Evolutionary conservation across 2,888 invertebrate species (phyloP).

Genomic region (Slavum lentiscoides): DNA sequence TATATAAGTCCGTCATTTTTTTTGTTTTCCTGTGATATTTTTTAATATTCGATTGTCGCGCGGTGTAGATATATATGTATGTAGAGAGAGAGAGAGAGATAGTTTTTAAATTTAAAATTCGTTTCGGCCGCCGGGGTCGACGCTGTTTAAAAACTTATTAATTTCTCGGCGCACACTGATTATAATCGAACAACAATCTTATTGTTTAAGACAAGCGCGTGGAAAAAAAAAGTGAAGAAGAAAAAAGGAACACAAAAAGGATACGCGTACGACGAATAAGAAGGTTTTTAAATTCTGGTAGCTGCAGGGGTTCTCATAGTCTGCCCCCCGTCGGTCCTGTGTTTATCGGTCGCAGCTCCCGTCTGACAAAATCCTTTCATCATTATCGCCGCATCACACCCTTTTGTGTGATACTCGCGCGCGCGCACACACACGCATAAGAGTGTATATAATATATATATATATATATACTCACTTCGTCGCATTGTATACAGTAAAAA

Average conservation of each 20-base stretch:
- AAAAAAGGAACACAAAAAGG: constrained; percentile 14
- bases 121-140: constrained; percentile 49
- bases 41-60: no score
- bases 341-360: constrained; percentile 54
- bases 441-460: neutral
- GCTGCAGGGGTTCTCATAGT: constrained; percentile 53
- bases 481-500: constrained; percentile 23
- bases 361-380: constrained; percentile 53
- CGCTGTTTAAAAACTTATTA: constrained; percentile 51
- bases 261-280: neutral
- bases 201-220: constrained; percentile 39
- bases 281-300: constrained; percentile 53
- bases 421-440: no score
- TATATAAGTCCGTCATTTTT: no score
- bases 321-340: constrained; percentile 51
- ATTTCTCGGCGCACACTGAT: constrained; percentile 51
- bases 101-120: constrained; percentile 24
- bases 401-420: constrained; percentile 45
- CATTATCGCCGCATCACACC: constrained; percentile 54
- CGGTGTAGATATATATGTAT: no score
- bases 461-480: neutral
- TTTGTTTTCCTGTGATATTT: no score
- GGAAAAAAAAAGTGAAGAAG: constrained; percentile 3
- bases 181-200: constrained; percentile 52
- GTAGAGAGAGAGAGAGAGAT: no score